A percentile compares a stretch with the other conserved stretches of the same genome.
phyloP scores from a whole-genome alignment of 2,888 invertebrate species.

The Xestoiulus laeticollis region DNA sequence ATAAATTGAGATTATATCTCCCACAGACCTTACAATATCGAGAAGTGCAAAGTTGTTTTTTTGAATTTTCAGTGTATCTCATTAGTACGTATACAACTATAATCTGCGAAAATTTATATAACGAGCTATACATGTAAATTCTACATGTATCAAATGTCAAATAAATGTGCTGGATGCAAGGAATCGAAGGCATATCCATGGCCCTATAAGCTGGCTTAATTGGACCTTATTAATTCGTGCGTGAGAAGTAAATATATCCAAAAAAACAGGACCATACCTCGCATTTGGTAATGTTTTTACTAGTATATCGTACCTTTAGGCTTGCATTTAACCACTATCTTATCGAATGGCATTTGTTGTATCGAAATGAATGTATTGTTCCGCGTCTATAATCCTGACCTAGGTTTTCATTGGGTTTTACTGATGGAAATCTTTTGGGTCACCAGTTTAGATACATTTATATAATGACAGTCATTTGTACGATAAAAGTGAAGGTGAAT shows the following conservation, averaged over 20 bases:
- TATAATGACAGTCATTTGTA: not conserved
- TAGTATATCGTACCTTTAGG: not conserved
- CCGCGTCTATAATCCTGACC: not conserved
- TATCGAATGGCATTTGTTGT: slow-evolving; percentile 28
- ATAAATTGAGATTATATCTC: not conserved
- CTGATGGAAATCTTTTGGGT: not conserved
- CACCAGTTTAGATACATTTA: slow-evolving; percentile 23
- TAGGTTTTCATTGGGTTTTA: slow-evolving; percentile 19
- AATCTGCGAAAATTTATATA: not conserved
- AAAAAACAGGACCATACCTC: slow-evolving; percentile 37
- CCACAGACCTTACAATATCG: not conserved
- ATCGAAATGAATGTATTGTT: not conserved
- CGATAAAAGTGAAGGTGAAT: not conserved
- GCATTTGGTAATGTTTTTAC: slow-evolving; percentile 7
- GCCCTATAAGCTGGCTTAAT: not conserved
- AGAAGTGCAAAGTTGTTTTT: not conserved
- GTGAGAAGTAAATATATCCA: not conserved
- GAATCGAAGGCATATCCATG: not conserved
- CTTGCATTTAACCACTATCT: not conserved
- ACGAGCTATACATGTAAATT: not conserved
- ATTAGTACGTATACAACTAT: not conserved
- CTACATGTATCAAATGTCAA: not conserved
- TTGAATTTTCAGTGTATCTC: not conserved
- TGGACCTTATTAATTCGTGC: slow-evolving; percentile 1
- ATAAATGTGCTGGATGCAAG: not conserved